These are phyloP conservation scores for Drosophila multiciliata DNA, from an alignment of 2,888 invertebrate genomes.

Conservation along the genomic window DNA sequence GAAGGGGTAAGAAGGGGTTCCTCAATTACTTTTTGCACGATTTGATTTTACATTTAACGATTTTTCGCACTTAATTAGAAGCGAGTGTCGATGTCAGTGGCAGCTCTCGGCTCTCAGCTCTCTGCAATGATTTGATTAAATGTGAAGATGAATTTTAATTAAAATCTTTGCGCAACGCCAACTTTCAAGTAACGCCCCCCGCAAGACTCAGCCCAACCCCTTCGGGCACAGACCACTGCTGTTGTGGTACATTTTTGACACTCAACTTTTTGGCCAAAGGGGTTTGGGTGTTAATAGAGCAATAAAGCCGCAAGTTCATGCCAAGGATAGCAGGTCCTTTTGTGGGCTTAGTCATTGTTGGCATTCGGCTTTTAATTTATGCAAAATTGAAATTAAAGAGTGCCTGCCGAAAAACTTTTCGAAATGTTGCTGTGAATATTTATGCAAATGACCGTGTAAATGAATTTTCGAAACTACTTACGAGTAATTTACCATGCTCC, in stretches of 20 bases:
- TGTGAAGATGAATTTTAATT: slow-evolving; percentile 85
- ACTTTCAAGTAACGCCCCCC: slow-evolving; percentile 27
- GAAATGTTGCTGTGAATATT: slow-evolving; percentile 48
- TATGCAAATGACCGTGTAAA: slow-evolving; percentile 71
- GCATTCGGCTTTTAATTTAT: slow-evolving; percentile 71
- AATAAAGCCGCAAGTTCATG: slow-evolving; percentile 79
- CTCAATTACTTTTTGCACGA: slow-evolving; percentile 83
- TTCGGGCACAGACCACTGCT: background rate
- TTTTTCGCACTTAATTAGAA: slow-evolving; percentile 85
- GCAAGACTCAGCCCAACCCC: background rate
- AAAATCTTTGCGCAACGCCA: slow-evolving; percentile 77
- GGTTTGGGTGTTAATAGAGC: slow-evolving; percentile 65
- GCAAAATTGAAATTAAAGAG: slow-evolving; percentile 79
- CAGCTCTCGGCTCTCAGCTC: slow-evolving; percentile 45
- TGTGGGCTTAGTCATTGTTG: slow-evolving; percentile 66
- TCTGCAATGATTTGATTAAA: slow-evolving; percentile 84
- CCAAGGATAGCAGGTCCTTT: slow-evolving; percentile 38
- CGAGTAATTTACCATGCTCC: slow-evolving; percentile 55
- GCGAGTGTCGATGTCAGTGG: slow-evolving; percentile 78
- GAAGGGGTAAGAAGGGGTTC: slow-evolving; percentile 20
- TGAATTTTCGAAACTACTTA: slow-evolving; percentile 74
- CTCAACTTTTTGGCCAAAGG: slow-evolving; percentile 36
- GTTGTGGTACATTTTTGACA: slow-evolving; percentile 52
- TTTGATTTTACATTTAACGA: slow-evolving; percentile 85
- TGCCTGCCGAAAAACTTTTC: slow-evolving; percentile 52